Evolutionary conservation across 1,140 invertebrate genomes (phyloP).

Genomic region (Drosophila guanche): DNA sequence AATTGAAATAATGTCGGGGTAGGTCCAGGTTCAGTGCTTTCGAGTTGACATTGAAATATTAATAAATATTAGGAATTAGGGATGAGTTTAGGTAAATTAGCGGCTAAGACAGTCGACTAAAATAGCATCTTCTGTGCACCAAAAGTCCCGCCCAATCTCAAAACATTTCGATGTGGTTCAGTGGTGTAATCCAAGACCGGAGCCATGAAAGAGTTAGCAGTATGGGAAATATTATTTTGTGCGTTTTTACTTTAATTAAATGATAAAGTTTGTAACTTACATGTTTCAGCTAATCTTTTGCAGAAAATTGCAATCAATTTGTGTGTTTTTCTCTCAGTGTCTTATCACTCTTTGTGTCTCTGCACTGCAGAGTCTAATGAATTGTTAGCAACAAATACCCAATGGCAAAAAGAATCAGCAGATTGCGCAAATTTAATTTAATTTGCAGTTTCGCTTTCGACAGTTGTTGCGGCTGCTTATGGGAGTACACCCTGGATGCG

Average conservation of each 20-base stretch:
- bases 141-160: too few species aligned
- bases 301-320: not conserved
- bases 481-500: not conserved
- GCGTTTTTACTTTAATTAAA: too few species aligned
- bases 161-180: too few species aligned
- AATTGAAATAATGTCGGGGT: slow-evolving; percentile 50
- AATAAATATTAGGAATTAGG: not conserved
- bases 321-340: not conserved
- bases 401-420: slow-evolving; percentile 8
- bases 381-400: not conserved
- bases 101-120: too few species aligned
- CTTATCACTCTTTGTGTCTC: not conserved
- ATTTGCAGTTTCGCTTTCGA: slow-evolving; percentile 27
- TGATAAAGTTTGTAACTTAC: not conserved
- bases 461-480: slow-evolving; percentile 10
- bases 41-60: not conserved
- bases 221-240: too few species aligned
- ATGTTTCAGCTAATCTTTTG: not conserved
- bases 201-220: too few species aligned
- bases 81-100: too few species aligned
- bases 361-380: slow-evolving; percentile 1
- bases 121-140: too few species aligned
- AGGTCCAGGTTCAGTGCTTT: not conserved
- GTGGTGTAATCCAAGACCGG: too few species aligned
- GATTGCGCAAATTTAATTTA: slow-evolving; percentile 37